phyloP scores from a whole-genome alignment of 2,888 invertebrate species.

The Tortrix viridana region DNA sequence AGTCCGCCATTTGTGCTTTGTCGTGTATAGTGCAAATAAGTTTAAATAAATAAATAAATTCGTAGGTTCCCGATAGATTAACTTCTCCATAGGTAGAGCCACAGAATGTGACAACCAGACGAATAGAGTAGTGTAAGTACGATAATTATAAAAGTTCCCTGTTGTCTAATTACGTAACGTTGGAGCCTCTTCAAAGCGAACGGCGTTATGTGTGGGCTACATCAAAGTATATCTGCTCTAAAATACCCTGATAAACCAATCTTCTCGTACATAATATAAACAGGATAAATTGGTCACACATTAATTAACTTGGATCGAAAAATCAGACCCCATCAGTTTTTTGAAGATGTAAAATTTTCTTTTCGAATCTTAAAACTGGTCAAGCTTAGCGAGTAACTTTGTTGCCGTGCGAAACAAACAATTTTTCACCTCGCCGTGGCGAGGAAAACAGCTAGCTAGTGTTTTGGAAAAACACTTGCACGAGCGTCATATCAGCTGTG shows the following conservation, averaged over 20 bases:
- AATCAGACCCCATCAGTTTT: background rate
- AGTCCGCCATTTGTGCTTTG: no score
- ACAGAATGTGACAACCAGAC: conserved; percentile 23
- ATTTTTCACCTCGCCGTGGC: no score
- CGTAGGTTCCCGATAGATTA: background rate
- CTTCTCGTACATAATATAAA: conserved; percentile 3
- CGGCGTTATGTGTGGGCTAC: conserved; percentile 16
- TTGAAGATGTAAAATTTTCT: background rate
- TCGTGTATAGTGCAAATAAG: no score
- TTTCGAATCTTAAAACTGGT: conserved; percentile 10
- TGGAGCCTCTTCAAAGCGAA: conserved; percentile 28
- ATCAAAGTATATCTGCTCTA: conserved; percentile 21
- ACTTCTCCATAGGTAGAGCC: conserved; percentile 10
- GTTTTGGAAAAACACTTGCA: no score
- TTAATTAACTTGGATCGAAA: conserved; percentile 19
- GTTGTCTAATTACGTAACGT: conserved; percentile 29
- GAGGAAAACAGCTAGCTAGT: no score
- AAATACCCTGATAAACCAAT: conserved; percentile 10
- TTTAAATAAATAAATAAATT: no score
- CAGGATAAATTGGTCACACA: conserved; percentile 12
- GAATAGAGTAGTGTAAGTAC: conserved; percentile 30
- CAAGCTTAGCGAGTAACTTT: conserved; percentile 25
- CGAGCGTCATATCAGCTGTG: no score
- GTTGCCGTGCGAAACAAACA: no score
- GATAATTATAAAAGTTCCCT: conserved; percentile 35